Evolutionary conservation across 2,113 vertebrate genomes (phyloP), one percentile per base, ranked within the genome.

Genomic region (Megaceryle torquata): DNA sequence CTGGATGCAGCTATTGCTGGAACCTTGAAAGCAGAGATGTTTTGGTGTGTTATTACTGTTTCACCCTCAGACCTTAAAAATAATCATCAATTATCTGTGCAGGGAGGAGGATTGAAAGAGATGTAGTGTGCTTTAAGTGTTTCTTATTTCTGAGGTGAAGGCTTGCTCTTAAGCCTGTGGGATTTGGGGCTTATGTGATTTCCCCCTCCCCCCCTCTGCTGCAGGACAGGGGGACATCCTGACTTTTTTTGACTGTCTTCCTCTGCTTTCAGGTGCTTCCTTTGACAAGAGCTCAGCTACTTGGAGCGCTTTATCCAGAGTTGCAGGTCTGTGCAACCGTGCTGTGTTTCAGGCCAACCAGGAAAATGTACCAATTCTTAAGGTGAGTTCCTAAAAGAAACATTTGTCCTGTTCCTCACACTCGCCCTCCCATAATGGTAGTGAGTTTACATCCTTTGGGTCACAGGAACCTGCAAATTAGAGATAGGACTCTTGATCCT

Each of bases 331-430:
- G 25, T 98, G 98, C 65, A 98, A 98, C 94, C 96, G 98, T 71
- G 98, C 98, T 2, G 98, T 98, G 91, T 98, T 98, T 80, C 98
- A 98, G 91, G 98, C 98, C 3, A 97, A 95, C 82, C 98, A 98
- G 92, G 98, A 98, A 26, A 98, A 98, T 43, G 91, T 98, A 13
- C 98, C 98, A 37, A 98, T 98, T 74, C 97, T 98, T 29, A 98
- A 98, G 97, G 98, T 98, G 82, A 46, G 95, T 46, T 68, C 11
- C 25, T 25, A 20, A 19, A 67, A 82, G 41, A 67, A 57, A 29
- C 0, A 0, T 11, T 56, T 33, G 5, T 78, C 41, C 35, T 82
- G 46, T 67, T 93, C 22, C 28, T 18, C 8, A 31, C 15, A 4
- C 6, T 53, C 1, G 1, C 29, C 5, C 9, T 81, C 4, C 25